phyloP scores from a whole-genome alignment of 2,797 vertebrate species.

The Tokudaia muenninki region DNA sequence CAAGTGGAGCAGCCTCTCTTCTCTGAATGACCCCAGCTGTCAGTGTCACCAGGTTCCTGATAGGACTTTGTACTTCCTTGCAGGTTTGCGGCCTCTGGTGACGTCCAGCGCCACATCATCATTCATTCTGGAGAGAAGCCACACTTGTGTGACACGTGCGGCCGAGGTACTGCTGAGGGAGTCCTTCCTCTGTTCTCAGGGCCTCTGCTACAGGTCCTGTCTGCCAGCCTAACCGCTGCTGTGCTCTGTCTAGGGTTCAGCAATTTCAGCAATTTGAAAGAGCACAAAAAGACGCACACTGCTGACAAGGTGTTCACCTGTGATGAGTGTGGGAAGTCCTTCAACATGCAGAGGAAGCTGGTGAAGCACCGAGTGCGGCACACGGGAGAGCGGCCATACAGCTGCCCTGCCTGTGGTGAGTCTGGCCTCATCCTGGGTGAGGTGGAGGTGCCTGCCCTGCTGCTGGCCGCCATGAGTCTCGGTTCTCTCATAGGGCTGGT shows the following conservation, averaged over 20 bases:
- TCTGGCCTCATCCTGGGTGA: not conserved
- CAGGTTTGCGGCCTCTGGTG: conserved; percentile 98
- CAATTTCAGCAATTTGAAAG: conserved; percentile 98
- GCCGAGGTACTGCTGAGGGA: conserved; percentile 92
- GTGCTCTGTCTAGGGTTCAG: conserved; percentile 92
- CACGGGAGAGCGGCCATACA: conserved; percentile 94
- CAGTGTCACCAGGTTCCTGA: not conserved
- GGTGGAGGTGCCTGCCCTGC: not conserved
- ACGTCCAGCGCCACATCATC: conserved; percentile 97
- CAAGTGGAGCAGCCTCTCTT: rapidly evolving
- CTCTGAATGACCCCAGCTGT: not conserved
- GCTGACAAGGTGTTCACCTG: conserved; percentile 97
- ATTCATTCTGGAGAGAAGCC: conserved; percentile 98
- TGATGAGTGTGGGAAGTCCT: conserved; percentile 97
- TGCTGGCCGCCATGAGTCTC: not conserved
- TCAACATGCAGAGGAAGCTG: conserved; percentile 97
- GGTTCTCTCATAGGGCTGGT: not conserved
- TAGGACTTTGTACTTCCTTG: not conserved
- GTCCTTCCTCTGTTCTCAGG: not conserved
- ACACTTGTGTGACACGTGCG: conserved; percentile 98
- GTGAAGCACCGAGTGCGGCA: conserved; percentile 96
- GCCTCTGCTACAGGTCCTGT: no score
- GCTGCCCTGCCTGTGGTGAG: conserved; percentile 96
- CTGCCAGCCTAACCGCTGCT: conserved; percentile 31
- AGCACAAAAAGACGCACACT: conserved; percentile 97